phyloP scores from a whole-genome alignment of 2,888 invertebrate genomes.

The Lagria hirta region DNA sequence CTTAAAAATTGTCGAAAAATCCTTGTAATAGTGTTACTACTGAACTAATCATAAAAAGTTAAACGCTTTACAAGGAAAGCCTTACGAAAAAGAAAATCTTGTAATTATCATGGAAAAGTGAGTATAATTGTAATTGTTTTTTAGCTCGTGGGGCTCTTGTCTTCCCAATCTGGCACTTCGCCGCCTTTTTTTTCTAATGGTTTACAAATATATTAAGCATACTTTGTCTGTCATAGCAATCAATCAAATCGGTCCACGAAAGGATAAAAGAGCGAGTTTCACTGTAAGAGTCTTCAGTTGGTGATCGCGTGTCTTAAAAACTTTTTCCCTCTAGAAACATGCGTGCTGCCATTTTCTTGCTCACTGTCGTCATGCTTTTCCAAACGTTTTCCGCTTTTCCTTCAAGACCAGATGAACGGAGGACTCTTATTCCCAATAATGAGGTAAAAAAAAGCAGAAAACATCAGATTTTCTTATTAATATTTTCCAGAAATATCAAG shows the following conservation, averaged over 20 bases:
- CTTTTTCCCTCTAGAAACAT: slow-evolving; percentile 11
- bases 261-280: slow-evolving; percentile 5
- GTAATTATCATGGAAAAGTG: too few species aligned
- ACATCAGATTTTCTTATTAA: not conserved
- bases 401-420: slow-evolving; percentile 12
- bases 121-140: too few species aligned
- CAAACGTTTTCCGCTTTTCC: slow-evolving; percentile 18
- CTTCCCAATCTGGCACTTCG: too few species aligned
- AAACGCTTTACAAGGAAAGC: too few species aligned
- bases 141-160: too few species aligned
- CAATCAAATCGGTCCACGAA: not conserved
- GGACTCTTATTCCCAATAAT: slow-evolving; percentile 11
- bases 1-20: too few species aligned
- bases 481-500: slow-evolving; percentile 10
- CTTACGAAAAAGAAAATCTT: too few species aligned
- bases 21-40: too few species aligned
- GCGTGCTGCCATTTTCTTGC: slow-evolving; percentile 8
- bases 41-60: too few species aligned
- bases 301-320: slow-evolving; percentile 6
- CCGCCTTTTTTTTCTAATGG: slow-evolving; percentile 11
- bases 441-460: slow-evolving; percentile 17
- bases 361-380: slow-evolving; percentile 14
- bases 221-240: slow-evolving; percentile 4
- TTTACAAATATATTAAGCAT: slow-evolving; percentile 7
- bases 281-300: not conserved